Evolutionary conservation across 2,797 vertebrate genomes (phyloP).

Genomic region (Squalus acanthias): DNA sequence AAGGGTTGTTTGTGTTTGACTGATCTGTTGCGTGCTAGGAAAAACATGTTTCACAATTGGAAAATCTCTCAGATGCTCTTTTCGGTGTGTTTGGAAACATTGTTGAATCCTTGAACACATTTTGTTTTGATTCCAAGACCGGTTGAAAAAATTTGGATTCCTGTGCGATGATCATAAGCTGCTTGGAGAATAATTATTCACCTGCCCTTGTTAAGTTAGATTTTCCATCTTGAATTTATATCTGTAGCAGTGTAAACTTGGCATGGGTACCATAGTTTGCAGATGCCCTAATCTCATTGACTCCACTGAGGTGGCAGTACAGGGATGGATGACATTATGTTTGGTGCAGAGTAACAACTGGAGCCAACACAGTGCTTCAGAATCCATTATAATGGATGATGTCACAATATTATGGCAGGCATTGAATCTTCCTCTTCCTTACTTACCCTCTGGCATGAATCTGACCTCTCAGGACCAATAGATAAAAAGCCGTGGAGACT

Average conservation of each 20-base stretch:
- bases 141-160: not conserved
- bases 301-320: not conserved
- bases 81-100: not conserved
- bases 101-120: not conserved
- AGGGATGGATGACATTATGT: not conserved
- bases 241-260: not conserved
- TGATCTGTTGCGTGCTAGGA: not conserved
- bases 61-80: not conserved
- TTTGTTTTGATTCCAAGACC: not conserved
- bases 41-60: constrained; percentile 11
- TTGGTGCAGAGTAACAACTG: not conserved
- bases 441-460: not conserved
- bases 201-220: constrained; percentile 7
- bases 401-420: not conserved
- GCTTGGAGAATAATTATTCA: constrained; percentile 17
- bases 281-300: not conserved
- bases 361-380: not conserved
- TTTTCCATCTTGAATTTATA: not conserved
- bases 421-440: not conserved
- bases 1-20: not conserved
- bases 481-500: not conserved
- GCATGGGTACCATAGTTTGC: not conserved
- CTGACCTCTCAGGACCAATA: not conserved
- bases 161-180: not conserved
- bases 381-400: not conserved